Base-by-base conservation (phyloP, 2,113 vertebrate species). In the Datnioides undecimradiatus region DNA sequence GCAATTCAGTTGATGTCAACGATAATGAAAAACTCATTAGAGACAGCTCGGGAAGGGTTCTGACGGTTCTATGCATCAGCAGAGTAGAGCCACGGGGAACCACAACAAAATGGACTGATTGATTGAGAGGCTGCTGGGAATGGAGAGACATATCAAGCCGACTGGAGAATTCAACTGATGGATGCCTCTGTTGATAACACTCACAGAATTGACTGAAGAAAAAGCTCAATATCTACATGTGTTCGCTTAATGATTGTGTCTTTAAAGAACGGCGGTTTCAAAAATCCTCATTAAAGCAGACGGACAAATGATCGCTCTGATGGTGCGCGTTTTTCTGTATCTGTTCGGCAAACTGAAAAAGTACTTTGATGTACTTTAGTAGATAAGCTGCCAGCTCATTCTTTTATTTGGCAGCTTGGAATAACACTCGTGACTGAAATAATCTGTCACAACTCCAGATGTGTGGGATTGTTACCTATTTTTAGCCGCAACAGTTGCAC, bases 1-100 rank as follows among this genome's bases (percentile, higher is more conserved):
- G 81, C 73, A 70, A 78, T 85, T 92, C 66, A 48, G 76, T 49
- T 78, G 84, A 89, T 87, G 86, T 80, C 82, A 78, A 13, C 57
- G 83, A 90, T 90, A 87, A 90, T 91, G 80, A 88, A 88, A 92
- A 90, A 87, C 41, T 88, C 80, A 91, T 92, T 91, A 90, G 83
- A 75, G 84, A 77, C 40, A 43, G 58, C 85, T 74, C 66, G 23
- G 77, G 74, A 87, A 83, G 80, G 70, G 63, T 82, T 85, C 77
- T 83, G 85, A 91, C 68, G 64, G 64, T 77, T 77, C 58, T 76
- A 38, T 84, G 84, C 76, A 65, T 83, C 72, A 73, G 55, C 82
- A 72, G 83, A 74, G 80, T 21, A 25, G 64, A 87, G 84, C 87
- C 88, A 91, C 81, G 14, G 86, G 86, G 86, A 88, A 85, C 68